Percentiles rank a stretch among this genome's conserved stretches.
These are phyloP conservation scores for Ceratosolen solmsi DNA, from an alignment of 1,140 invertebrate species.

Conservation along the genomic window DNA sequence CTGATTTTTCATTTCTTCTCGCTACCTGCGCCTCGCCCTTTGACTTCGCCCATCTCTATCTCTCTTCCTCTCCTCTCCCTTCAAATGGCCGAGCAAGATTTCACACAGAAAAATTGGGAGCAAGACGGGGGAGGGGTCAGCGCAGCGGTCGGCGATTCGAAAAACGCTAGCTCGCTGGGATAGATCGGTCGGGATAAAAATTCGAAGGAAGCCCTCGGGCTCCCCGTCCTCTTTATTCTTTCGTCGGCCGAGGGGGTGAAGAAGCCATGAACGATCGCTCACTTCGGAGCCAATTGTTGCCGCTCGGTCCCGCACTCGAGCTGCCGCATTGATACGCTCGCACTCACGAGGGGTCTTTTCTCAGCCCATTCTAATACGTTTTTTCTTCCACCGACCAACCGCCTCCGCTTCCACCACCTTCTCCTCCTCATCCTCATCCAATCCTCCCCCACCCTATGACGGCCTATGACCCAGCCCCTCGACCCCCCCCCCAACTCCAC, in stretches of 20 bases:
- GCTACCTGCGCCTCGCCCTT: background rate
- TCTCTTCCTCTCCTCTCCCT: background rate
- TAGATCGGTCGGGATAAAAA: slow-evolving; percentile 27
- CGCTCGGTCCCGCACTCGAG: background rate
- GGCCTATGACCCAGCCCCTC: too few relatives aligned
- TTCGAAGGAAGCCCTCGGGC: background rate
- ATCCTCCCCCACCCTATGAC: too few relatives aligned
- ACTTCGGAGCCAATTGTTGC: slow-evolving; percentile 41
- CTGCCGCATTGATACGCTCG: slow-evolving; percentile 31
- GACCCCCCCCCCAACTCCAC: too few relatives aligned
- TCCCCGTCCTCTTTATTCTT: too few relatives aligned
- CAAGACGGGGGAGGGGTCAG: background rate
- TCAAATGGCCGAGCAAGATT: background rate
- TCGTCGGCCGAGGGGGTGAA: slow-evolving; percentile 26
- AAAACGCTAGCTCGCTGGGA: slow-evolving; percentile 15
- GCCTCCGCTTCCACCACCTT: background rate
- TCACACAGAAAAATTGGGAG: slow-evolving; percentile 23
- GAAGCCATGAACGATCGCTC: slow-evolving; percentile 36
- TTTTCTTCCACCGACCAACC: background rate
- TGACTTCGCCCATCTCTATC: background rate
- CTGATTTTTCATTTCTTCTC: slow-evolving; percentile 38
- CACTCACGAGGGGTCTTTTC: slow-evolving; percentile 24
- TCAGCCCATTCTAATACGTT: background rate
- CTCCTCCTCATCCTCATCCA: background rate
- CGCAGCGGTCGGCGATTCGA: background rate